phyloP scores from a whole-genome alignment of 2,888 invertebrate species.

The Himalopsyche tibetana region DNA sequence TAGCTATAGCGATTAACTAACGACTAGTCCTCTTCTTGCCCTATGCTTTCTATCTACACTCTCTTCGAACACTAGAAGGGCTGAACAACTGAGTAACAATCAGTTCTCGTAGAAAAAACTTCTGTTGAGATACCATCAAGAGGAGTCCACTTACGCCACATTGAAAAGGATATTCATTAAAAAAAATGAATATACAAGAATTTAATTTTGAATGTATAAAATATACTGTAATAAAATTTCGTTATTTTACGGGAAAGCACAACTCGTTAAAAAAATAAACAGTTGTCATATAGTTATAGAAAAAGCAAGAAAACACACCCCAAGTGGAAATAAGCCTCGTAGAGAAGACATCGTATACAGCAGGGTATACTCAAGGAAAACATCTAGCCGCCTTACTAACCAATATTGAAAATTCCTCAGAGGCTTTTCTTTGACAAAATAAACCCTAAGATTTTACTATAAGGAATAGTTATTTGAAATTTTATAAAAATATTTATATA shows the following conservation, averaged over 20 bases:
- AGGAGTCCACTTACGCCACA: no score
- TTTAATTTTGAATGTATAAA: not conserved
- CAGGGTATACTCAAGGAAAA: slow-evolving; percentile 5
- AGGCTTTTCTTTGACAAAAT: slow-evolving; percentile 50
- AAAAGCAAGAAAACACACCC: not conserved
- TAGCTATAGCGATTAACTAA: no score
- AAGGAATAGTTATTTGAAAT: not conserved
- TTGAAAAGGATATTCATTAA: no score
- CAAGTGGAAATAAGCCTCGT: not conserved
- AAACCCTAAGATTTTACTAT: not conserved
- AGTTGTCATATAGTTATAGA: slow-evolving; percentile 24
- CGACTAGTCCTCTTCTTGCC: no score
- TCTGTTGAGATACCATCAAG: no score
- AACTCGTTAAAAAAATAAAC: not conserved
- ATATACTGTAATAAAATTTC: not conserved
- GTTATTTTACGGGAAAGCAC: not conserved
- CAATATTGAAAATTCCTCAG: slow-evolving; percentile 58
- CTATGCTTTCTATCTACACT: no score
- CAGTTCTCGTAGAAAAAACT: no score
- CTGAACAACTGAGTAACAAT: no score
- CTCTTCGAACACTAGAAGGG: no score
- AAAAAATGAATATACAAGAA: no score
- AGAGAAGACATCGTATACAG: slow-evolving; percentile 11
- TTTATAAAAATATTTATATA: no score
- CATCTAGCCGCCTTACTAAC: slow-evolving; percentile 20